Conservation (phyloP, 2,113 vertebrate species). For the Anhinga rufa region DNA sequence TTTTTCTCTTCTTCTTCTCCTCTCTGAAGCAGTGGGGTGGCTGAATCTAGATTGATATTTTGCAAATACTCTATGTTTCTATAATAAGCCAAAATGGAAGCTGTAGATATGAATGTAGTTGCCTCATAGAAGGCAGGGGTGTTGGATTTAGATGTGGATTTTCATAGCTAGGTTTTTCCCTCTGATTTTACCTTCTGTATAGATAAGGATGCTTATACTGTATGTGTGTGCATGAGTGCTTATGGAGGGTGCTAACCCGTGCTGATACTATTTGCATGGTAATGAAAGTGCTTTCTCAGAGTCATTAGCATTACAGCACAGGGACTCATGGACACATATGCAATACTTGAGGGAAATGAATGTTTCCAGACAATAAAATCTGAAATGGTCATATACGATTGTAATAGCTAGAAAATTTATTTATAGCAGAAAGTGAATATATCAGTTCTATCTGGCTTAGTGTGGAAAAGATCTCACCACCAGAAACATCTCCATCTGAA, state of each 20-base stretch:
- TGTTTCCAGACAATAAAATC: constrained; percentile 1
- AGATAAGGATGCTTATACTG: not conserved
- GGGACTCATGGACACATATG: not conserved
- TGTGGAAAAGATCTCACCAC: not conserved
- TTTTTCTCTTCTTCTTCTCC: not conserved
- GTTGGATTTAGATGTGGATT: not conserved
- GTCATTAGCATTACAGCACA: not conserved
- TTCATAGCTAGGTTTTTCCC: not conserved
- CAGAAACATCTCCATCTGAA: not conserved
- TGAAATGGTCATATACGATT: not conserved
- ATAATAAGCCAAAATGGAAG: not conserved
- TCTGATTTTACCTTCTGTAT: not conserved
- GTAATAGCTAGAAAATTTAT: not conserved
- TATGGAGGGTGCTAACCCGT: not conserved
- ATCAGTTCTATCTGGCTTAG: not conserved
- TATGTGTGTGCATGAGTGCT: not conserved
- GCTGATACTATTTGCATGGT: not conserved
- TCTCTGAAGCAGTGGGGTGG: not conserved
- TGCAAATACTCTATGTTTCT: not conserved
- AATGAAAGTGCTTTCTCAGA: not conserved
- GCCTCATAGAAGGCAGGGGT: not conserved
- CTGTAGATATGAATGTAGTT: not conserved
- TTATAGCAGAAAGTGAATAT: not conserved
- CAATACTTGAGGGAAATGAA: not conserved
- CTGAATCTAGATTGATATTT: not conserved